phyloP scores from a whole-genome alignment of 2,113 vertebrate genomes.

The Istiophorus platypterus region DNA sequence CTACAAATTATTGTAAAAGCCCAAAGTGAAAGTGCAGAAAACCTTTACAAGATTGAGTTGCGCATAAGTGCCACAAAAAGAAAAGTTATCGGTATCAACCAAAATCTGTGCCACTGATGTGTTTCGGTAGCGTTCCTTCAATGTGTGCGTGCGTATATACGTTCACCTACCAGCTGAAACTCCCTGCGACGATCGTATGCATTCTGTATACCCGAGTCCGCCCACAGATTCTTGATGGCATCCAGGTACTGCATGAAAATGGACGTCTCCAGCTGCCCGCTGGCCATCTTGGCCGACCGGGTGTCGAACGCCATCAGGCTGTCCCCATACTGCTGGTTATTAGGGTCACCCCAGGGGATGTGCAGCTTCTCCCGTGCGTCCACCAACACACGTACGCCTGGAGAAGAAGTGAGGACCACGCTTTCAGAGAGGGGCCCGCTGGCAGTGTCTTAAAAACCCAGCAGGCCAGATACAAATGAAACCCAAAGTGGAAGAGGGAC shows the following conservation, averaged over 20 bases:
- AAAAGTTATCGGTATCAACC: not conserved
- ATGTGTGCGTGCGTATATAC: not conserved
- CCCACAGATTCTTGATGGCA: constrained; percentile 90
- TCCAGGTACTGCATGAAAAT: constrained; percentile 90
- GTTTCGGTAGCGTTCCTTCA: not conserved
- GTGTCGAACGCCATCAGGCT: constrained; percentile 95
- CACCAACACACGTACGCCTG: constrained; percentile 95
- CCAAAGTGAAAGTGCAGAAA: constrained; percentile 6
- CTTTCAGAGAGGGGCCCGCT: not conserved
- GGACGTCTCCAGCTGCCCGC: constrained; percentile 90
- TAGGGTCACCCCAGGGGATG: constrained; percentile 93
- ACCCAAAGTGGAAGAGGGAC: not conserved
- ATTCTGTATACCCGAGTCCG: constrained; percentile 93
- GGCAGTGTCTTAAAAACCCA: not conserved
- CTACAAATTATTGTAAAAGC: not conserved
- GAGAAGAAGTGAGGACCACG: constrained; percentile 6
- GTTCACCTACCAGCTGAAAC: constrained; percentile 94
- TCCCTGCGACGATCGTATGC: constrained; percentile 96
- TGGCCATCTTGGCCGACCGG: constrained; percentile 85
- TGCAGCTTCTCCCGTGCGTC: constrained; percentile 98
- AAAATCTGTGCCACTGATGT: constrained; percentile 9
- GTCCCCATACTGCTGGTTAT: constrained; percentile 90
- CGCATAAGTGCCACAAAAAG: not conserved
- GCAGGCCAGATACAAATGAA: not conserved
- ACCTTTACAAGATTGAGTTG: not conserved